These are phyloP conservation scores for Dinocampus coccinellae DNA, from an alignment of 2,888 invertebrate species.

Conservation along the genomic window DNA sequence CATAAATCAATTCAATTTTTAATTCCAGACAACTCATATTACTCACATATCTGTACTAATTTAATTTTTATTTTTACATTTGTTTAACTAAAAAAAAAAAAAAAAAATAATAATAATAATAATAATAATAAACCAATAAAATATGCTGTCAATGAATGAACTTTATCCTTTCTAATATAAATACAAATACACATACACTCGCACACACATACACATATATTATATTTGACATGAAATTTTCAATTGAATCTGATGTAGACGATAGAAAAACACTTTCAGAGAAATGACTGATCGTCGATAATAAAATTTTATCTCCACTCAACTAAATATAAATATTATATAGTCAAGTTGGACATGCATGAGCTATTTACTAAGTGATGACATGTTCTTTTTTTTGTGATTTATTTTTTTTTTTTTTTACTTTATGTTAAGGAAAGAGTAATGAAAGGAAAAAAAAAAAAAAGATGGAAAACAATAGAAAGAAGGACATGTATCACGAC, in stretches of 20 bases:
- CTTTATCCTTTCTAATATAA: neutral
- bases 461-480: neutral
- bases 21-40: too few relatives aligned
- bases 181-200: too few relatives aligned
- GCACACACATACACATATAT: too few relatives aligned
- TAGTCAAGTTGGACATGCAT: neutral
- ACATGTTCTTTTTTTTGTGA: neutral
- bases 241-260: neutral
- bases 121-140: too few relatives aligned
- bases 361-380: neutral
- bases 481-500: neutral
- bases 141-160: too few relatives aligned
- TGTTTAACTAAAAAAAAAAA: too few relatives aligned
- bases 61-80: too few relatives aligned
- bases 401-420: neutral
- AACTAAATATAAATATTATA: neutral
- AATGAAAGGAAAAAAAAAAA: neutral
- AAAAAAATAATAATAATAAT: too few relatives aligned
- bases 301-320: neutral
- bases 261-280: neutral
- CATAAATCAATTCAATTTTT: too few relatives aligned
- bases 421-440: neutral
- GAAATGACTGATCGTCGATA: conserved; percentile 29
- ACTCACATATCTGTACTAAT: too few relatives aligned
- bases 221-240: neutral